Conservation (phyloP, 2,888 invertebrate species). For the Tenthredo distinguenda region DNA sequence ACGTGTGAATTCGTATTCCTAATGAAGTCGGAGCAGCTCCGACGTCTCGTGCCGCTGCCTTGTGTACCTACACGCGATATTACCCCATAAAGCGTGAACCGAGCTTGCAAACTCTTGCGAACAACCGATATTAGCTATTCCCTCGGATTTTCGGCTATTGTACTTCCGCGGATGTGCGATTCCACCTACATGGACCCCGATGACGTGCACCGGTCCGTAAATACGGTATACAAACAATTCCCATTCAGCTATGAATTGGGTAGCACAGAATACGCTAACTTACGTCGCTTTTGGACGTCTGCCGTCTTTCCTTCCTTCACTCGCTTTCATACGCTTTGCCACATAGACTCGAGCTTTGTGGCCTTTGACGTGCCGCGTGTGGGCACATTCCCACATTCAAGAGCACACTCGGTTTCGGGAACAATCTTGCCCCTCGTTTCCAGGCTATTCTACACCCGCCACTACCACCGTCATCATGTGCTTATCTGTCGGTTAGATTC, state of each 20-base stretch:
- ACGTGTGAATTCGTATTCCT: not conserved
- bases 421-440: conserved; percentile 5
- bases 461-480: not conserved
- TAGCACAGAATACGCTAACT: not conserved
- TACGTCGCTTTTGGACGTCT: not conserved
- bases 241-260: not conserved
- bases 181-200: not conserved
- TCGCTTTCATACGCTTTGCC: not conserved
- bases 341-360: conserved; percentile 10
- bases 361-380: conserved; percentile 17
- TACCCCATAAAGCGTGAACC: not conserved
- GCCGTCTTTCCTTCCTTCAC: not conserved
- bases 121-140: not conserved
- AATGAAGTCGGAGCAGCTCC: not conserved
- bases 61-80: not conserved
- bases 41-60: not conserved
- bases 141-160: not conserved
- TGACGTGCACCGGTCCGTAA: not conserved
- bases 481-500: conserved; percentile 10
- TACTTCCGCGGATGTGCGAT: not conserved
- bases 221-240: conserved; percentile 1
- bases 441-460: not conserved
- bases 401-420: conserved; percentile 3
- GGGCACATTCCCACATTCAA: conserved; percentile 22
- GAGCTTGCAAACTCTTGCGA: not conserved